Percentiles rank a stretch among this genome's conserved stretches.
Conservation (phyloP, 2,888 invertebrate species). For the Pemphredon lugubris region DNA sequence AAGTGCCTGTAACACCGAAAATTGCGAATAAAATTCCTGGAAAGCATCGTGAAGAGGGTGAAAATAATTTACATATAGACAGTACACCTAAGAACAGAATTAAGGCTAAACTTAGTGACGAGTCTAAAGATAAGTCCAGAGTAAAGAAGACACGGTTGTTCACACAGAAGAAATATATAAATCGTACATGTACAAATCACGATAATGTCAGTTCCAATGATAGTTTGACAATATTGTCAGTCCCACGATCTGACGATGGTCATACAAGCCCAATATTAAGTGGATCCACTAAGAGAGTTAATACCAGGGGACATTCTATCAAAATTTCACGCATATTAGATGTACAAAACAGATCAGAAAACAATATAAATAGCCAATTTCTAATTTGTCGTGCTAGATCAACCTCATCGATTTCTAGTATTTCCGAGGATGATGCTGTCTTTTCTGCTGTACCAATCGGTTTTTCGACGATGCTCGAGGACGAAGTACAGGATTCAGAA, state of each 20-base stretch:
- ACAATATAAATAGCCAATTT: background rate
- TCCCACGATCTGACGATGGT: background rate
- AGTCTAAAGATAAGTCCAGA: background rate
- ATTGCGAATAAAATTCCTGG: background rate
- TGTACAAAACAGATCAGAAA: too few relatives aligned
- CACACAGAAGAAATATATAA: background rate
- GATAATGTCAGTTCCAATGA: background rate
- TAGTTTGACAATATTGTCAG: background rate
- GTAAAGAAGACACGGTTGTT: constrained; percentile 35
- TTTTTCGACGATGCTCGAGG: constrained; percentile 71
- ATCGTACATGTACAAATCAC: background rate
- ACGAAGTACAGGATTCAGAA: constrained; percentile 9
- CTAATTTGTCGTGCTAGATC: background rate
- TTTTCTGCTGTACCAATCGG: constrained; percentile 57
- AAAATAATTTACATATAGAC: background rate
- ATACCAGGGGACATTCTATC: too few relatives aligned
- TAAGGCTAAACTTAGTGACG: background rate
- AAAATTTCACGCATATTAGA: background rate
- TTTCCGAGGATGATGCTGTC: constrained; percentile 22
- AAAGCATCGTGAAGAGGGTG: background rate
- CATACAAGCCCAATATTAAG: constrained; percentile 42
- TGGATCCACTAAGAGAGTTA: constrained; percentile 37
- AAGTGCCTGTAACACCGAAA: too few relatives aligned
- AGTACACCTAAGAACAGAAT: constrained; percentile 18
- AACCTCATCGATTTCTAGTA: background rate